Base-by-base conservation (phyloP, 64 coral and sea anemone species). In the Dendrophyllia cribrosa region DNA sequence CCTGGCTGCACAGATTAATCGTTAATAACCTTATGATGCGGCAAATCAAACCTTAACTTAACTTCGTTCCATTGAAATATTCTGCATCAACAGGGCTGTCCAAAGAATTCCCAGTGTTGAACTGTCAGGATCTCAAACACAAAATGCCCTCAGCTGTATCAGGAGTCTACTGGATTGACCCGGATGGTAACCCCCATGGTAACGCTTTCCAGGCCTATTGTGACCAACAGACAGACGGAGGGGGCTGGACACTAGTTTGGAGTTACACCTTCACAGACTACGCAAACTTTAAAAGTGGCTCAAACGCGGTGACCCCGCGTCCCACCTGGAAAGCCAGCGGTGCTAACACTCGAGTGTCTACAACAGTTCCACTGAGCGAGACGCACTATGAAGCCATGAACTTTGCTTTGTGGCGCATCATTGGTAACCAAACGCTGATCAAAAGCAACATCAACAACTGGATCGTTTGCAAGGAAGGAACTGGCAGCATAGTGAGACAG, bases 241-340 rank as follows among this genome's bases (percentile, higher is more conserved):
- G 94, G 22, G 94, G 94, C 6, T 96, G 89, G 94, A 92, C 89
- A 17, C 76, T 96, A 51, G 89, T 88, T 19, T 96, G 94, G 94
- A 88, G 63, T 47, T 96, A 96, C 76, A 88, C 76, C 19, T 96
- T 96, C 26, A 96, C 94, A 46, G 80, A 64, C 34, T 96, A 92
- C 21, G 23, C 17, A 43, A 87, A 74, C 4, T 92, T 96, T 63
- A 85, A 72, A 6, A 92, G 55, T 24, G 11, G 2, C 12, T 43
- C 53, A 7, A 96, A 96, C 59, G 83, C 89, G 52, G 68, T 92
- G 7, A 96, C 76, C 13, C 94, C 94, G 4, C 74, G 87, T 6
- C 94, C 94, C 9, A 15, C 43, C 9, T 96, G 94, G 89, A 3
- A 17, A n/a, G 79, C 45, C 5, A 44, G 6, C 15, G 51, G 20